A percentile compares a stretch with the other conserved stretches of the same genome.
Conservation (phyloP, 92 coral and sea anemone species). For the Zoanthus solanderi region DNA sequence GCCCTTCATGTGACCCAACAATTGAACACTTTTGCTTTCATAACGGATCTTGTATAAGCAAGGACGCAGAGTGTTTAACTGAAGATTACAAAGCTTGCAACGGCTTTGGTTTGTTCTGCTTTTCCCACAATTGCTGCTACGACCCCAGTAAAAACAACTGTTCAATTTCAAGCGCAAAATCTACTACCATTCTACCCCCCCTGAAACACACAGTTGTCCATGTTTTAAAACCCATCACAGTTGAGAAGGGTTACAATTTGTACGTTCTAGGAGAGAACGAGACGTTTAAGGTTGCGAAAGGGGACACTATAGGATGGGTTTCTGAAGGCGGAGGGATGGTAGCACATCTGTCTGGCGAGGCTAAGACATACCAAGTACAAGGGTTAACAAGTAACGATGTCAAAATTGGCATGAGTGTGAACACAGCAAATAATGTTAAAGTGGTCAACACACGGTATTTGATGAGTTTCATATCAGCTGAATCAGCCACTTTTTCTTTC, state of each 20-base stretch:
- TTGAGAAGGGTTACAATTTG: constrained; percentile 77
- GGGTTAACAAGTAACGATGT: constrained; percentile 22
- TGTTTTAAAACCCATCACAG: constrained; percentile 50
- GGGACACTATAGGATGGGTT: constrained; percentile 87
- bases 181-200: constrained; percentile 37
- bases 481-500: constrained; percentile 60
- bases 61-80: constrained; percentile 19
- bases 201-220: constrained; percentile 43
- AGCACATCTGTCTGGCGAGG: constrained; percentile 53
- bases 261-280: constrained; percentile 65
- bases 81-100: constrained; percentile 46
- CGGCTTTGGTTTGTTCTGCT: constrained; percentile 62
- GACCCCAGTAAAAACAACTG: constrained; percentile 46
- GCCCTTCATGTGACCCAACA: constrained; percentile 51
- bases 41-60: constrained; percentile 58
- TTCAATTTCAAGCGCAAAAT: constrained; percentile 23
- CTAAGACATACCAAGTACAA: constrained; percentile 51
- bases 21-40: constrained; percentile 39
- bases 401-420: constrained; percentile 47
- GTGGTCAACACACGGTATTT: constrained; percentile 52
- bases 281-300: constrained; percentile 62
- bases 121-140: constrained; percentile 61
- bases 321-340: constrained; percentile 71
- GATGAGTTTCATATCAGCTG: constrained; percentile 71
- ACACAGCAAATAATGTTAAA: constrained; percentile 29